Percentiles rank a stretch among this genome's conserved stretches.
Evolutionary conservation across 2,113 vertebrate species (phyloP).

Genomic region (Leucoraja erinaceus): DNA sequence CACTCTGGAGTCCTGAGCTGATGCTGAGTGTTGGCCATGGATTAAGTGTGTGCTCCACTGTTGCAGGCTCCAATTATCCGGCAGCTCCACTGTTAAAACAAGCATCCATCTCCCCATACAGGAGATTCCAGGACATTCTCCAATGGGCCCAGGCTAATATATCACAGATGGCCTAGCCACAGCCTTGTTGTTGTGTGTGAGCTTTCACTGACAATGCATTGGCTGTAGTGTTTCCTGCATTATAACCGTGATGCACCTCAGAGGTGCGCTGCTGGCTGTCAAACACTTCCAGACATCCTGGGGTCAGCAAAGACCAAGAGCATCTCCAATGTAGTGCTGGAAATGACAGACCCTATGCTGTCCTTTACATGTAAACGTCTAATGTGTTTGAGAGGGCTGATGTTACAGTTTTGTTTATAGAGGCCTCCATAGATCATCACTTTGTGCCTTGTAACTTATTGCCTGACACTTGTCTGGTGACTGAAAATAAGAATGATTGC

Average conservation of each 20-base stretch:
- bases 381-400: neutral
- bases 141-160: neutral
- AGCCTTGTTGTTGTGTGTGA: neutral
- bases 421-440: neutral
- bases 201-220: neutral
- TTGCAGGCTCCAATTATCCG: too few species aligned
- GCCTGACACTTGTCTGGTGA: neutral
- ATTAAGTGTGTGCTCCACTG: neutral
- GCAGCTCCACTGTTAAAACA: neutral
- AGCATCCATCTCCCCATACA: neutral
- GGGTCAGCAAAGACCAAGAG: too few species aligned
- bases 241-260: neutral
- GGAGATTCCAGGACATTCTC: too few species aligned
- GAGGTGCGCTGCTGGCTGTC: neutral
- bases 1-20: neutral
- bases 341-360: too few species aligned
- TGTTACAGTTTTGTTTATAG: neutral
- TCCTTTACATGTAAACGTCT: neutral
- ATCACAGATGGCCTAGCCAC: neutral
- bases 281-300: neutral
- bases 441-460: neutral
- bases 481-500: neutral
- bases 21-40: too few species aligned
- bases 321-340: too few species aligned
- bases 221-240: neutral